Base-by-base conservation (phyloP, 2,113 vertebrate genomes). In the Actenoides lindsayi region DNA sequence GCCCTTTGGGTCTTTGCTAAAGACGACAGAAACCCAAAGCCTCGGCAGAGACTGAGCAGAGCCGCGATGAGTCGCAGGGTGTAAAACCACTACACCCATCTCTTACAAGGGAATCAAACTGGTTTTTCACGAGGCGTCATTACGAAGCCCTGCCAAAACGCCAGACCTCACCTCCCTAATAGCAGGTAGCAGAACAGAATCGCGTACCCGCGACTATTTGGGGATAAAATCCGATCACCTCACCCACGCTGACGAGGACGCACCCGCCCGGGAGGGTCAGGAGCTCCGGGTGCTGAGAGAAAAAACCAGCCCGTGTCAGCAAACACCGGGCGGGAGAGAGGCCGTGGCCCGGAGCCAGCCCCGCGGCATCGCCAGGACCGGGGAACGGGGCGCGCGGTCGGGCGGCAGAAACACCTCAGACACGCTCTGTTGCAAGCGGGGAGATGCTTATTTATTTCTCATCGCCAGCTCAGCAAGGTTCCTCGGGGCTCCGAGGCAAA, bases 61-160 rank as follows among this genome's bases (percentile, higher is more conserved):
- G 85, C 71, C 3, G 67, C 0, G 83, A 65, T 64, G 92, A 94
- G 93, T 65, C 21, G 56, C 37, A 82, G 96, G 97, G 82, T 79
- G 97, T 92, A 90, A 92, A 96, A 82, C 81, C 94, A 96, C 93
- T 89, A 93, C 94, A 93, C 96, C 93, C 95, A 94, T 76, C 11
- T 62, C 53, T 94, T 90, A 93, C 56, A 13, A 95, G 94, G 93
- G 90, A 80, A 97, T n/a, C 93, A 35, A 94, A 97, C 95, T 86
- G 96, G 94, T 96, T 97, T 97, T 97, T 94, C 92, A 3, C 9
- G 76, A 59, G 87, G 57, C 16, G 80, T 89, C 95, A 62, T 15
- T 37, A 18, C 70, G 11, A 16, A 54, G 65, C 48, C 4, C 48
- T 50, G 92, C 93, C 93, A 83, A 50, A 62, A 85, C 0, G 62